Conservation (phyloP, 2,113 vertebrate species). For the Chauna torquata region DNA sequence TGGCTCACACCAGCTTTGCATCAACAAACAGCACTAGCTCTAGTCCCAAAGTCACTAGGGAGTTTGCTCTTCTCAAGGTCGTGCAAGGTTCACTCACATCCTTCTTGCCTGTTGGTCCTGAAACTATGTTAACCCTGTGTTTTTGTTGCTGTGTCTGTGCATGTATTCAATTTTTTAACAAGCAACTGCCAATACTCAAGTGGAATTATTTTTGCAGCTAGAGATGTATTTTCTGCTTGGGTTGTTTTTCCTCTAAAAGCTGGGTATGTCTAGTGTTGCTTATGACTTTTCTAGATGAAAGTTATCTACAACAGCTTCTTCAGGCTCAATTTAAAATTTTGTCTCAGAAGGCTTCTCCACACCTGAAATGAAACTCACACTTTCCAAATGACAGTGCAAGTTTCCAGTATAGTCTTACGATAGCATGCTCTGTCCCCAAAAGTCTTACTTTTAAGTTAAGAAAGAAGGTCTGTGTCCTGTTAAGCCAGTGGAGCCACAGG, state of each 20-base stretch:
- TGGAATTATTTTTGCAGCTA: background rate
- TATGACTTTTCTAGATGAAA: background rate
- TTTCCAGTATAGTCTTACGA: background rate
- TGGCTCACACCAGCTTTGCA: background rate
- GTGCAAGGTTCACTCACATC: background rate
- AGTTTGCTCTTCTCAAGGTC: conserved; percentile 30
- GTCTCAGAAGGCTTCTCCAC: background rate
- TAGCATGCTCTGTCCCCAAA: background rate
- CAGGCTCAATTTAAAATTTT: background rate
- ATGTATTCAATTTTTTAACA: background rate
- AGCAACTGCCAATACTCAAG: background rate
- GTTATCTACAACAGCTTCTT: background rate
- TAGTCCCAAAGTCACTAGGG: background rate
- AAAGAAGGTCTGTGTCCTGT: background rate
- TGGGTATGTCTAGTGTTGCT: background rate
- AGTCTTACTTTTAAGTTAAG: background rate
- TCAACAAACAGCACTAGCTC: background rate
- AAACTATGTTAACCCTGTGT: background rate
- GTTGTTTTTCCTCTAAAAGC: background rate
- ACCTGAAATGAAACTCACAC: background rate
- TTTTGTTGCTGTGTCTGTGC: background rate
- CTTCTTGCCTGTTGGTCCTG: background rate
- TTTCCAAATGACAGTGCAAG: background rate
- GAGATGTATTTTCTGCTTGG: background rate
- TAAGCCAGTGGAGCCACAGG: background rate